Base-by-base conservation (phyloP, 2,888 invertebrate species). In the Euspilapteryx auroguttella region DNA sequence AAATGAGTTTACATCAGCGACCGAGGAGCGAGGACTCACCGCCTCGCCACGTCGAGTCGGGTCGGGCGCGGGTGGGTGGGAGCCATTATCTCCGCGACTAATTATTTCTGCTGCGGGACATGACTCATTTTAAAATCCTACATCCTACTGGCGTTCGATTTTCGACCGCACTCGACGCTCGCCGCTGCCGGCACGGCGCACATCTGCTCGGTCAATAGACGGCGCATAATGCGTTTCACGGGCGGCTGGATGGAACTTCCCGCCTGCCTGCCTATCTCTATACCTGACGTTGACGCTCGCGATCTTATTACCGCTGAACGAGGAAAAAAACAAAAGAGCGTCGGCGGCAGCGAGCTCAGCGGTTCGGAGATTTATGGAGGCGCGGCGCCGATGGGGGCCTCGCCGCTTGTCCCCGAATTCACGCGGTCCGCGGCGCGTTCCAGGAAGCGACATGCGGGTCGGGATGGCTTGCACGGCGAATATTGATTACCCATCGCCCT, bases 201-300 rank as follows among this genome's bases (percentile, higher is more conserved):
- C 54, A 55, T 53, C 53, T 55, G 54, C 51, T 44, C 47, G 51
- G 49, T 50, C 51, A 51, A 55, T 55, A 54, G 46, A 45, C 44
- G 41, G 38, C 36, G 36, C 42, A 42, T 32, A 37, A 31, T 38
- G 41, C 37, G 38, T 36, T 41, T 39, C 34, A 36, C 39, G 38
- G 37, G 39, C 39, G 40, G 39, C 35, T 35, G 35, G 24, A 27
- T n/a, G n/a, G n/a, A n/a, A n/a, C 34, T 28, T 28, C 28, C 21
- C 28, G 25, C 29, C 23, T 25, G 22, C n/a, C n/a, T n/a, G n/a
- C n/a, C n/a, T n/a, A n/a, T n/a, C n/a, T 54, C 55, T 58, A 53
- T 71, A 69, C 71, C 69, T 71, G 71, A 63, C 55, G 52, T 56
- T 59, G 64, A 62, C 55, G 65, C n/a, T 47, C 56, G 68, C 63